phyloP scores from a whole-genome alignment of 2,888 invertebrate genomes.

The Drosophila neutralis region DNA sequence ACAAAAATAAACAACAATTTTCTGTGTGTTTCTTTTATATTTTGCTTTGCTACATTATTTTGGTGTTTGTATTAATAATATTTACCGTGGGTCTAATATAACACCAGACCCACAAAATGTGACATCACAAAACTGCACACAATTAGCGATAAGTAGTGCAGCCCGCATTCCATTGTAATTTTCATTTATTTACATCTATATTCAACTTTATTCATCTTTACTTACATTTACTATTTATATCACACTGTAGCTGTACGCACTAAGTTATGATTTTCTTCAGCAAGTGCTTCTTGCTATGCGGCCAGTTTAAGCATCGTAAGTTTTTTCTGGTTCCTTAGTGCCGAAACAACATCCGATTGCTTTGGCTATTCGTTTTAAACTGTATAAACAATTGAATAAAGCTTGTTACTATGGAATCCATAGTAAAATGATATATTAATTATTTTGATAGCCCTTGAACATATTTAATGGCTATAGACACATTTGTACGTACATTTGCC shows the following conservation, averaged over 20 bases:
- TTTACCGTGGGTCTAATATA: conserved; percentile 72
- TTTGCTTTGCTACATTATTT: neutral
- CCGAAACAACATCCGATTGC: conserved; percentile 28
- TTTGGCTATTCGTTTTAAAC: conserved; percentile 37
- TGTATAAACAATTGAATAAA: conserved; percentile 46
- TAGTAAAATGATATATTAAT: conserved; percentile 27
- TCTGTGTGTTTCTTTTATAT: neutral
- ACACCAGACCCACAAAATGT: neutral
- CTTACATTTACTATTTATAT: conserved; percentile 64
- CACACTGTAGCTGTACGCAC: conserved; percentile 24
- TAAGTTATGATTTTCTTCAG: conserved; percentile 43
- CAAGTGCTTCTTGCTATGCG: conserved; percentile 25
- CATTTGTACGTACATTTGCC: no score
- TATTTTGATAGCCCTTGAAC: neutral
- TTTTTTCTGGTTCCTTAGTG: conserved; percentile 67
- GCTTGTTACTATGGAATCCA: conserved; percentile 38
- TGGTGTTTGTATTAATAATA: neutral
- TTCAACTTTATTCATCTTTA: neutral
- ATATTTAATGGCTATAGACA: neutral
- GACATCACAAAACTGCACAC: conserved; percentile 18
- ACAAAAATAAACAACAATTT: neutral
- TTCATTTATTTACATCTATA: conserved; percentile 8
- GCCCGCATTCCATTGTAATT: conserved; percentile 50
- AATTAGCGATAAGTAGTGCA: conserved; percentile 34
- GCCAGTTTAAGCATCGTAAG: conserved; percentile 33